Percentiles rank a stretch among this genome's conserved stretches.
phyloP scores from a whole-genome alignment of 2,888 invertebrate species.

The Melanchra persicariae region DNA sequence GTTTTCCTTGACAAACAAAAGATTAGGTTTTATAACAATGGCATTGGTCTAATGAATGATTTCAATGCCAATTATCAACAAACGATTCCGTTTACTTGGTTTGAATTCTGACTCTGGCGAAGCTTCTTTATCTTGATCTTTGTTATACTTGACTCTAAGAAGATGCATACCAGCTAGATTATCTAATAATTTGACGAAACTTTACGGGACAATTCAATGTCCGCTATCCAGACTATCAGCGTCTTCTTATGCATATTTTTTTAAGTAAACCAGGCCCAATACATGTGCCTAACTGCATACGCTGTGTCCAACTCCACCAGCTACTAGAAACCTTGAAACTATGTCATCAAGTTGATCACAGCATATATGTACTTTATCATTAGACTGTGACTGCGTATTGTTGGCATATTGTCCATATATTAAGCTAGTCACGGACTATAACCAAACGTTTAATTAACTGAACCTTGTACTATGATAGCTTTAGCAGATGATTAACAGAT shows the following conservation, averaged over 20 bases:
- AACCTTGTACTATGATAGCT: constrained; percentile 12
- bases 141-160: neutral
- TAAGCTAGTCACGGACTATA: constrained; percentile 9
- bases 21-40: neutral
- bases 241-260: neutral
- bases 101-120: neutral
- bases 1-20: neutral
- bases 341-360: constrained; percentile 6
- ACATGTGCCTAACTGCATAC: no score
- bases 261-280: neutral
- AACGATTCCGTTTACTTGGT: neutral
- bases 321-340: constrained; percentile 15
- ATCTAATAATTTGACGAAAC: neutral
- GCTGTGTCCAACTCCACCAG: neutral
- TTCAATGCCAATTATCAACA: neutral
- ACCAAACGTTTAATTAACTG: constrained; percentile 1
- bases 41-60: neutral
- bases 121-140: neutral
- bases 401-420: constrained; percentile 1
- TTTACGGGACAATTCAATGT: neutral
- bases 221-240: neutral
- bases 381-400: neutral
- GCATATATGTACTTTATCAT: neutral
- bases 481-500: constrained; percentile 6
- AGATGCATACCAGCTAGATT: neutral